Percentiles rank a stretch among this genome's conserved stretches.
phyloP scores from a whole-genome alignment of 2,888 invertebrate species.

The Dichetophora obliterata region DNA sequence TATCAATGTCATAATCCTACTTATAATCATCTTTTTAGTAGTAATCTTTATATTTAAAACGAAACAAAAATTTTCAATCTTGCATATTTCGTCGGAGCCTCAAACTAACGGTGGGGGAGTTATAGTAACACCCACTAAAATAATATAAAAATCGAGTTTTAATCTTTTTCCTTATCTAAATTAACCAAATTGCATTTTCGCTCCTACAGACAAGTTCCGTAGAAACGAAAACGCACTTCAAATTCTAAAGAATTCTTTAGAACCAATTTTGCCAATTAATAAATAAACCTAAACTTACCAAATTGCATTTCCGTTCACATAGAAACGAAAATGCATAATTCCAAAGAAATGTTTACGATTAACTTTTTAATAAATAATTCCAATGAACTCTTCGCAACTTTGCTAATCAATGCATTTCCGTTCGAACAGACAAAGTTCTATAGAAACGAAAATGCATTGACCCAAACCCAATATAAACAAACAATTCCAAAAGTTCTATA shows the following conservation, averaged over 20 bases:
- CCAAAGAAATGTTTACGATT: too few species aligned
- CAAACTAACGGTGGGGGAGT: neutral
- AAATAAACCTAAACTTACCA: conserved; percentile 31
- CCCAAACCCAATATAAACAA: too few species aligned
- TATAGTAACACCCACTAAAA: neutral
- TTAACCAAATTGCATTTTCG: conserved; percentile 14
- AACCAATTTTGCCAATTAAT: conserved; percentile 26
- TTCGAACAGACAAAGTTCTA: too few species aligned
- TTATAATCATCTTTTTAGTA: conserved; percentile 19
- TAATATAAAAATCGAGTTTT: conserved; percentile 18
- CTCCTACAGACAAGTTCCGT: conserved; percentile 37
- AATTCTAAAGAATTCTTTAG: conserved; percentile 25
- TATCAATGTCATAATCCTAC: conserved; percentile 21
- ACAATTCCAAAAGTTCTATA: too few species aligned
- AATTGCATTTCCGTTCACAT: conserved; percentile 5
- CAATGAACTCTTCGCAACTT: too few species aligned
- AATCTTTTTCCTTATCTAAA: conserved; percentile 12
- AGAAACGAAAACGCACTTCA: conserved; percentile 32
- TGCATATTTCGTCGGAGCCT: conserved; percentile 29
- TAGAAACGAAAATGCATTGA: too few species aligned
- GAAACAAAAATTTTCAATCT: neutral
- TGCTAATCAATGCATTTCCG: too few species aligned
- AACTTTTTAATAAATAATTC: too few species aligned
- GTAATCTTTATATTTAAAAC: neutral
- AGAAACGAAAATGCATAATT: conserved; percentile 42